Conservation (phyloP, 2,888 invertebrate genomes). For the Andrena flavipes region DNA sequence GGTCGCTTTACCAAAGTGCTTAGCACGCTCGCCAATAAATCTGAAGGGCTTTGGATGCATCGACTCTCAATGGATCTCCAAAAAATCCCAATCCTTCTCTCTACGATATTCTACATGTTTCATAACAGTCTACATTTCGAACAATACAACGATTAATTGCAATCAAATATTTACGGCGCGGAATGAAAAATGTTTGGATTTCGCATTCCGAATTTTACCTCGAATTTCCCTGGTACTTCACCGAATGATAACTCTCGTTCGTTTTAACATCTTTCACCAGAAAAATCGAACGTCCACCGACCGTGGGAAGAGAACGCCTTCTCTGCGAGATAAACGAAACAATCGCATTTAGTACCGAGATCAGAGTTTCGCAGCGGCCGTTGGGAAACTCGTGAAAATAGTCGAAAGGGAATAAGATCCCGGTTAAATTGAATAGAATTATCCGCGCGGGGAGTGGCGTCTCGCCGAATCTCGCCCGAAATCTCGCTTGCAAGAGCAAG, state of each 20-base stretch:
- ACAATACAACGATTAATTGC: neutral
- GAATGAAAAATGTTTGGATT: no score
- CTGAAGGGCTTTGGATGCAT: neutral
- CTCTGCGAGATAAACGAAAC: no score
- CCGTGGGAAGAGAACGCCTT: no score
- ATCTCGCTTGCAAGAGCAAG: neutral
- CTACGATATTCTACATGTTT: neutral
- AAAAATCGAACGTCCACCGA: no score
- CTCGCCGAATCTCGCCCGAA: neutral
- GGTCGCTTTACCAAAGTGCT: neutral
- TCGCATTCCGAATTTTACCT: no score
- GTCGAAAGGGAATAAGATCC: neutral
- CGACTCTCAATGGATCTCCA: neutral
- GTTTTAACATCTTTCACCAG: no score
- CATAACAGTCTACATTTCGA: neutral
- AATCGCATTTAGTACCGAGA: no score
- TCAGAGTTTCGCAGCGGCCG: no score
- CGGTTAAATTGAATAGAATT: slow-evolving; percentile 8
- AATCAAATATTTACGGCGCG: neutral
- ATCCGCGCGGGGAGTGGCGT: neutral
- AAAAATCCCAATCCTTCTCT: neutral
- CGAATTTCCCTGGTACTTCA: no score
- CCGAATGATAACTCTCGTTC: no score
- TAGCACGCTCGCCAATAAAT: neutral
- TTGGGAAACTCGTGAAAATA: no score